Evolutionary conservation across 1,140 invertebrate genomes (phyloP).

Genomic region (Zelostemma sp.): DNA sequence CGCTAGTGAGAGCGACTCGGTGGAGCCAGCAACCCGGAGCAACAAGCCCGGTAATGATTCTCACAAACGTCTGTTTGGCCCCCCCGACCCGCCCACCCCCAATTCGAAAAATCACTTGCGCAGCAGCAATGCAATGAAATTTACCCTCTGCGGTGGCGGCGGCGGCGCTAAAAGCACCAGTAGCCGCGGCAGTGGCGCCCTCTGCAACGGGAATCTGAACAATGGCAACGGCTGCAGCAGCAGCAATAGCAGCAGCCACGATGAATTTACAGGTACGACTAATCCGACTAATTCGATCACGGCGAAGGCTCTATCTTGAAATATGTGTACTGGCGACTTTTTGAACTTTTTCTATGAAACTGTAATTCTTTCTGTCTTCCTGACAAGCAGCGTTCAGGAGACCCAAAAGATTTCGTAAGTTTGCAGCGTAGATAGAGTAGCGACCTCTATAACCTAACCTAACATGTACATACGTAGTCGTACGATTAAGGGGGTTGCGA

Average conservation of each 20-base stretch:
- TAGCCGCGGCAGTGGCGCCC: slow-evolving; percentile 47
- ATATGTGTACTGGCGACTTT: slow-evolving; percentile 57
- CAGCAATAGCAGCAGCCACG: slow-evolving; percentile 57
- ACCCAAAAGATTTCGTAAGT: slow-evolving; percentile 71
- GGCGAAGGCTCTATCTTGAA: slow-evolving; percentile 58
- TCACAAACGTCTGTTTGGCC: slow-evolving; percentile 70
- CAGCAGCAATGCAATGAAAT: too few relatives aligned
- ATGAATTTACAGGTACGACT: slow-evolving; percentile 65
- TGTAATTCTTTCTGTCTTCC: slow-evolving; percentile 50
- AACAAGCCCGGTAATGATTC: slow-evolving; percentile 71
- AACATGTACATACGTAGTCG: too few relatives aligned
- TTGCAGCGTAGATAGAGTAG: slow-evolving; percentile 47
- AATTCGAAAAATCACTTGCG: slow-evolving; percentile 68
- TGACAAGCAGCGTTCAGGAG: slow-evolving; percentile 70
- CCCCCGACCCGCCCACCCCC: slow-evolving; percentile 64
- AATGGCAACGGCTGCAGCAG: slow-evolving; percentile 58
- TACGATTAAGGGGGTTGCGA: too few relatives aligned
- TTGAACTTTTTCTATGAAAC: not conserved
- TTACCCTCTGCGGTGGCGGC: slow-evolving; percentile 53
- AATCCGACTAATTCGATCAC: slow-evolving; percentile 16
- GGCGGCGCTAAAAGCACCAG: slow-evolving; percentile 59
- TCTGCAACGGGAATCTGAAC: slow-evolving; percentile 44
- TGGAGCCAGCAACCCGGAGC: slow-evolving; percentile 53
- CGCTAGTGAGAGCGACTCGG: slow-evolving; percentile 39
- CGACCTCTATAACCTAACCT: too few relatives aligned